Percentiles rank a stretch among this genome's conserved stretches.
These are phyloP conservation scores for Neocloeon triangulifer DNA, from an alignment of 1,140 invertebrate genomes.

Conservation along the genomic window DNA sequence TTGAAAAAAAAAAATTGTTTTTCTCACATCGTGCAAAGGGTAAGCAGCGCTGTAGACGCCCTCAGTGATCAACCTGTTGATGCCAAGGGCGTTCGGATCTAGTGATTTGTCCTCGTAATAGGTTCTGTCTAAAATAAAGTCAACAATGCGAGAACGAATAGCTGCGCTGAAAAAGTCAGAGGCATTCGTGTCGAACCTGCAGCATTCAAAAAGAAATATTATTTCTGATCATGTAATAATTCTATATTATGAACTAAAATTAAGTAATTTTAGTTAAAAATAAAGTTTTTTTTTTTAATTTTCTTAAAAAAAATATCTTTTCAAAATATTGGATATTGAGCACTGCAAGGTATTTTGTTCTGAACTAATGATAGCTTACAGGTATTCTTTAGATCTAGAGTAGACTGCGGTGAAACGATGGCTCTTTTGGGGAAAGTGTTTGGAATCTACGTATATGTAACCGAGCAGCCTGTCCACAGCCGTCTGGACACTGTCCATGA, in stretches of 20 bases:
- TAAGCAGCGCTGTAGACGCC: conserved; percentile 63
- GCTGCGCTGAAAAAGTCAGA: conserved; percentile 68
- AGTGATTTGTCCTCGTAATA: conserved; percentile 33
- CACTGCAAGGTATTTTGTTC: not conserved
- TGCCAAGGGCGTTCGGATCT: conserved; percentile 58
- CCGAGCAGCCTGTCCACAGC: conserved; percentile 6
- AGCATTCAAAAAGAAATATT: conserved; percentile 10
- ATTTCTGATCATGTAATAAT: not conserved
- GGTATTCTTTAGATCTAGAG: conserved; percentile 64
- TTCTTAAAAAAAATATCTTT: not conserved
- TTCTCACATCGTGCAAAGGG: conserved; percentile 77
- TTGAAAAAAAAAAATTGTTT: too few species aligned
- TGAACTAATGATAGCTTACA: conserved; percentile 26
- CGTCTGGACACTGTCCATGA: conserved; percentile 32
- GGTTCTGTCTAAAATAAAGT: conserved; percentile 78
- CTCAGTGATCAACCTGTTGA: conserved; percentile 57
- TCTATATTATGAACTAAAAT: conserved; percentile 7
- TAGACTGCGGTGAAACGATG: conserved; percentile 62
- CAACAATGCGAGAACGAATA: conserved; percentile 65
- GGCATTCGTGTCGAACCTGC: conserved; percentile 58
- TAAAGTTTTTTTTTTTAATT: not conserved
- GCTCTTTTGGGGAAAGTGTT: conserved; percentile 41
- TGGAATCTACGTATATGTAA: conserved; percentile 35
- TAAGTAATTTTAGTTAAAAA: conserved; percentile 1
- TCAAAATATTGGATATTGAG: not conserved